Base-by-base conservation (phyloP, 2,113 vertebrate species). In the Colistium nudipinnis region DNA sequence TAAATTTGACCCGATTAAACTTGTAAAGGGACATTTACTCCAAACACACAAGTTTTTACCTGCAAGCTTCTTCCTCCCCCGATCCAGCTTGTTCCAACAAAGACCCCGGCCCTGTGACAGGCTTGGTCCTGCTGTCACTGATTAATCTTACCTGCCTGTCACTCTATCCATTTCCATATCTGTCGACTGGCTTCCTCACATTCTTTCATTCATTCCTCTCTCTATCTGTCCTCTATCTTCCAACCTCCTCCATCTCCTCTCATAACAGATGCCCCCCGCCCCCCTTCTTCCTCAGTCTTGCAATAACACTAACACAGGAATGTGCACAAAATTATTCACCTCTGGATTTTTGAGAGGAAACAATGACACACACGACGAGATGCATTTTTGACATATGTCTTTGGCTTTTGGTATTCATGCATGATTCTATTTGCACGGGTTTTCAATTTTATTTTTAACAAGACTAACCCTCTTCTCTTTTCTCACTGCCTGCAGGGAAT, bases 221-320 rank as follows among this genome's bases (percentile, higher is more conserved):
- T 51, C 35, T 51, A 2, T 64, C 53, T 48, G 48, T 27, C 36
- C 53, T 51, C 19, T 9, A 14, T 55, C 47, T 4, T 52, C 27
- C 65, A 24, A 20, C 51, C 24, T 1, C 56, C 53, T 72, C 53
- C 3, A 16, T 49, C 60, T 43, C 14, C 30, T 1, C 48, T 25
- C 6, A 13, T n/a, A 31, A 33, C 10, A 48, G n/a, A 39, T n/a
- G n/a, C n/a, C n/a, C n/a, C n/a, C 35, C 33, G 17, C 3, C 22
- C 14, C 38, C 24, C 31, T 24, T 3, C n/a, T 9, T 62, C 53
- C 63, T 4, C 38, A n/a, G 7, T 16, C 39, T 76, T 63, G 47
- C 53, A 84, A 63, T 60, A 80, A 68, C 19, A 10, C 30, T 6
- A n/a, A 47, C 7, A 13, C 63, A 73, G 77, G 80, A 86, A 88